Percentiles rank a stretch among this genome's conserved stretches.
Evolutionary conservation across 2,797 vertebrate genomes (phyloP).

Genomic region (Peromyscus attwateri): DNA sequence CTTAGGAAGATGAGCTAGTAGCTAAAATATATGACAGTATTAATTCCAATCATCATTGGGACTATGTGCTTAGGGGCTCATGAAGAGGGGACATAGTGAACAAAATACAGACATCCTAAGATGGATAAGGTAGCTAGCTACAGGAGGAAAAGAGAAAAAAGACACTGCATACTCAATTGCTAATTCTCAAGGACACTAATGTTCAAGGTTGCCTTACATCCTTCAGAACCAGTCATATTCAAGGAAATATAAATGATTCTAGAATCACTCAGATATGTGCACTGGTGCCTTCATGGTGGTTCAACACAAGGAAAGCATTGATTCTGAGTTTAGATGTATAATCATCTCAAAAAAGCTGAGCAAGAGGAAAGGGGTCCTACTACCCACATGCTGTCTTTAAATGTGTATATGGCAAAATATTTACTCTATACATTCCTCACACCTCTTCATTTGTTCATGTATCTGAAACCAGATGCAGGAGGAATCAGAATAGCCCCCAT

Average conservation of each 20-base stretch:
- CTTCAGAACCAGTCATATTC: background rate
- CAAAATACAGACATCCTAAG: constrained; percentile 18
- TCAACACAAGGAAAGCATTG: background rate
- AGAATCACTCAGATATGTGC: background rate
- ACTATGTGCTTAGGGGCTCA: background rate
- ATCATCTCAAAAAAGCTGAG: background rate
- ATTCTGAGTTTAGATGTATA: background rate
- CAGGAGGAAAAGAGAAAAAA: background rate
- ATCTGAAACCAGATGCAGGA: background rate
- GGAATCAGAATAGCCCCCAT: background rate
- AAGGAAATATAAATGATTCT: constrained; percentile 36
- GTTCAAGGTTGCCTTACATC: background rate
- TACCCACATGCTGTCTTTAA: background rate
- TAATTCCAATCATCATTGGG: constrained; percentile 32
- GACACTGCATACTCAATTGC: background rate
- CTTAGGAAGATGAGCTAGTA: background rate
- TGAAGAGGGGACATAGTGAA: background rate
- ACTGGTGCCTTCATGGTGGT: background rate
- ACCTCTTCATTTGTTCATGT: background rate
- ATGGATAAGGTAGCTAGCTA: background rate
- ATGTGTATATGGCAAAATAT: background rate
- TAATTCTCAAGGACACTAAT: background rate
- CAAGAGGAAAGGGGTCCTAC: background rate
- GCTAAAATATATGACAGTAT: constrained; percentile 1
- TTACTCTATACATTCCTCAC: background rate